A percentile compares a stretch with the other conserved stretches of the same genome.
phyloP scores from a whole-genome alignment of 2,797 vertebrate genomes.

The Meriones psammophilus region DNA sequence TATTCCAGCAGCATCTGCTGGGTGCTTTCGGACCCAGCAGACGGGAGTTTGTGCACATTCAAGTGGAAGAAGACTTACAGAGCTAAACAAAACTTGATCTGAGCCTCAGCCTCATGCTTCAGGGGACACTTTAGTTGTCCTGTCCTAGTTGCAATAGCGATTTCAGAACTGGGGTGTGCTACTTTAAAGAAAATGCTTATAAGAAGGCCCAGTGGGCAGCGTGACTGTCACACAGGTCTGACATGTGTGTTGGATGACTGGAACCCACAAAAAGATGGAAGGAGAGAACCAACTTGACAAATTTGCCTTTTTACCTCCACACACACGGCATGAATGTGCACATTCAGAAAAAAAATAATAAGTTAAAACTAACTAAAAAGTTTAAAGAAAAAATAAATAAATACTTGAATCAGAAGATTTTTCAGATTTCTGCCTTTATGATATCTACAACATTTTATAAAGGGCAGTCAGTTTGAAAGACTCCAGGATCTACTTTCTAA shows the following conservation, averaged over 20 bases:
- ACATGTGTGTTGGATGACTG: too few relatives aligned
- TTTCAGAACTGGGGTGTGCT: background rate
- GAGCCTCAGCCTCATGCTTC: background rate
- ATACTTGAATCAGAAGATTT: background rate
- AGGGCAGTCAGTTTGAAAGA: background rate
- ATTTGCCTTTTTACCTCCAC: background rate
- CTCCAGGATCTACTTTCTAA: constrained; percentile 13
- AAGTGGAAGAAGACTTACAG: background rate
- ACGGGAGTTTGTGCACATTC: background rate
- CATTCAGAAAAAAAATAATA: background rate
- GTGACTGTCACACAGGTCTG: background rate
- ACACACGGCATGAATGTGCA: background rate
- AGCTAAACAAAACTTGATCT: background rate
- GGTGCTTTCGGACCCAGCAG: background rate
- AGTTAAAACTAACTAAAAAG: background rate
- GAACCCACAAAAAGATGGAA: background rate
- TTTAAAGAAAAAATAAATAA: background rate
- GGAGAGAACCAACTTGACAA: background rate
- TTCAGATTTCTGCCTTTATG: background rate
- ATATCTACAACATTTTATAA: constrained; percentile 1
- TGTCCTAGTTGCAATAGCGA: background rate
- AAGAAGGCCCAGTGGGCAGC: background rate
- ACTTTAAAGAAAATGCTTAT: background rate
- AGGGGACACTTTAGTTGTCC: background rate
- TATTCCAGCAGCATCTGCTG: background rate